Base-by-base conservation (phyloP, 2,113 vertebrate species). In the Emydura subglobosa region DNA sequence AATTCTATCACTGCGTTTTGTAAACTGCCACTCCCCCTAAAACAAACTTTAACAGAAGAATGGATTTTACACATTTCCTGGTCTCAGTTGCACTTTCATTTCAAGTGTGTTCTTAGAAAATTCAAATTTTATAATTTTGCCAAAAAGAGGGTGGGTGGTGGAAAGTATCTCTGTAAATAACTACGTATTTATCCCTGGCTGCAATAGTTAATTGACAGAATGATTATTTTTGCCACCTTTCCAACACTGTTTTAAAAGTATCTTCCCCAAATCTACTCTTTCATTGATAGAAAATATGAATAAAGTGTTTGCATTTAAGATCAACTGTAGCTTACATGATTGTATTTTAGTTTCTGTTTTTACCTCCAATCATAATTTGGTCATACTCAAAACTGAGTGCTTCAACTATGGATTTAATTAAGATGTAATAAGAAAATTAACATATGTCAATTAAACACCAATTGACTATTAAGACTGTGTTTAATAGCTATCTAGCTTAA, bases 361-460 rank as follows among this genome's bases (percentile, higher is more conserved):
- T 83, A 85, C 59, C 85, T 84, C 83, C 95, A 93, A 96, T 78
- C 24, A 81, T 39, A 47, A 87, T 80, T 96, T 90, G 91, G 68
- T 86, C 83, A 85, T 78, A 85, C 88, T 96, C 92, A 92, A 94
- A 94, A 96, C 95, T 82, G 95, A 95, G 54, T 78, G 53, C 86
- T 93, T 93, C 80, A 91, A 84, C 65, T 91, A 25, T 55, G 78
- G 42, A 76, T 90, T 95, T 87, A 86, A 95, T 59, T 61, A 91
- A 91, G 86, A 82, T 92, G 76, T 88, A 89, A 88, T 82, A 96
- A 87, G 79, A 95, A 92, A 89, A 94, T 98, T 97, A 97, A 94
- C 85, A 96, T 61, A 83, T 87, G 42, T 82, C 92, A 97, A 95
- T n/a, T 79, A 88, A 93, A 88, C 79, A 93, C 79, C 83, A 86